These are phyloP conservation scores for Apostichopus japonicus DNA, from an alignment of 35 echinoderm and acorn worm species.

Conservation along the genomic window DNA sequence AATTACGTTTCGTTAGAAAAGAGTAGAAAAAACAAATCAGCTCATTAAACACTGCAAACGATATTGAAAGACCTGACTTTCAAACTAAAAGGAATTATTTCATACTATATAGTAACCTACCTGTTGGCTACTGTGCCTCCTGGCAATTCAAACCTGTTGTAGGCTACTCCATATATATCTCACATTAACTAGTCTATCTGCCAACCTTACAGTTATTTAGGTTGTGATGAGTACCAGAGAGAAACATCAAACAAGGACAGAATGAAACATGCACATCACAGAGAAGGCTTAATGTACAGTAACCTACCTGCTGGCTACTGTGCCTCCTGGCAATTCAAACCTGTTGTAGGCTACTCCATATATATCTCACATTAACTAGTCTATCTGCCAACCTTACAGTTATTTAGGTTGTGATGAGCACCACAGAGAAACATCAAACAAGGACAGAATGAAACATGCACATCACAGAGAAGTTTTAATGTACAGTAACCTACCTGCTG, in stretches of 20 bases:
- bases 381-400: slow-evolving; percentile 96
- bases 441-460: background rate
- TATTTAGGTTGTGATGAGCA: no score
- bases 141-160: slow-evolving; percentile 84
- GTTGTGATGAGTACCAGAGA: background rate
- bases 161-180: slow-evolving; percentile 96
- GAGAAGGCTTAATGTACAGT: background rate
- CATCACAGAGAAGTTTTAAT: background rate
- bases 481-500: slow-evolving; percentile 71
- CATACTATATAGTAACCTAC: background rate
- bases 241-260: background rate
- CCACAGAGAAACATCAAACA: background rate
- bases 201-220: slow-evolving; percentile 46
- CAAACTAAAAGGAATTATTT: no score
- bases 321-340: slow-evolving; percentile 87
- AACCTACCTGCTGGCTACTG: slow-evolving; percentile 91
- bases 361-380: slow-evolving; percentile 92
- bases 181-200: slow-evolving; percentile 83
- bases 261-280: background rate
- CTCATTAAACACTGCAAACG: no score
- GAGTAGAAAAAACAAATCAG: no score
- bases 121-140: slow-evolving; percentile 92
- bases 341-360: slow-evolving; percentile 92
- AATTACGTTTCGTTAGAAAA: no score
- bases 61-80: no score